Evolutionary conservation across 2,888 invertebrate genomes (phyloP).

Genomic region (Zaprionus bogoriensis): DNA sequence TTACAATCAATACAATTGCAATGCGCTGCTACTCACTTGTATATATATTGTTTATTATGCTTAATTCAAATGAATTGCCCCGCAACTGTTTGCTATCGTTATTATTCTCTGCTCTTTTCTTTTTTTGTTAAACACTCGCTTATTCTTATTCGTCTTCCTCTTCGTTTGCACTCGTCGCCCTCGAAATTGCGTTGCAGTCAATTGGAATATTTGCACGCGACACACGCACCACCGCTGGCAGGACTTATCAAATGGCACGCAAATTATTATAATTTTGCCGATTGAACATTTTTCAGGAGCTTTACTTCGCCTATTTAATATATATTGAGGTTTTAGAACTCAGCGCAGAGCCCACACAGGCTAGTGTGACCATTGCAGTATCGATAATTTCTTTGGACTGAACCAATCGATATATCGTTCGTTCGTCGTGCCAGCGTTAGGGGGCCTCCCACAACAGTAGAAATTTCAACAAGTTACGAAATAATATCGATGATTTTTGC

Average conservation of each 20-base stretch:
- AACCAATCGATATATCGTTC: conserved; percentile 10
- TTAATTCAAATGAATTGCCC: conserved; percentile 23
- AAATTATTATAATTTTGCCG: conserved; percentile 11
- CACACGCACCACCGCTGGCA: conserved; percentile 11
- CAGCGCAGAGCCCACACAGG: conserved; percentile 22
- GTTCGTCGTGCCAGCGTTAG: neutral
- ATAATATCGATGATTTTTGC: neutral
- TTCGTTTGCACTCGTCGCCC: conserved; percentile 56
- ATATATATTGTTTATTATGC: conserved; percentile 14
- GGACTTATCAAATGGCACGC: neutral
- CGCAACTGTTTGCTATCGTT: conserved; percentile 32
- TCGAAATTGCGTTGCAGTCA: conserved; percentile 63
- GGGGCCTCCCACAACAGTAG: neutral
- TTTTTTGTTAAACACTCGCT: conserved; percentile 50
- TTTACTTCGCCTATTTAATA: conserved; percentile 32
- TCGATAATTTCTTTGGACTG: conserved; percentile 13
- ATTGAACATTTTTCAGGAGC: conserved; percentile 30
- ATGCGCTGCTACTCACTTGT: conserved; percentile 36
- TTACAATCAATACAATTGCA: conserved; percentile 11
- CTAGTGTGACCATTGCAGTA: conserved; percentile 29
- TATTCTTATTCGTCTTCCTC: conserved; percentile 41
- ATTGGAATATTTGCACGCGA: conserved; percentile 28
- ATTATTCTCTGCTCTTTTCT: conserved; percentile 14
- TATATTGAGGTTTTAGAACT: conserved; percentile 38
- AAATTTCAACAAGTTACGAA: neutral